Evolutionary conservation across 2,113 vertebrate genomes (phyloP).

Genomic region (Erinaceus europaeus): DNA sequence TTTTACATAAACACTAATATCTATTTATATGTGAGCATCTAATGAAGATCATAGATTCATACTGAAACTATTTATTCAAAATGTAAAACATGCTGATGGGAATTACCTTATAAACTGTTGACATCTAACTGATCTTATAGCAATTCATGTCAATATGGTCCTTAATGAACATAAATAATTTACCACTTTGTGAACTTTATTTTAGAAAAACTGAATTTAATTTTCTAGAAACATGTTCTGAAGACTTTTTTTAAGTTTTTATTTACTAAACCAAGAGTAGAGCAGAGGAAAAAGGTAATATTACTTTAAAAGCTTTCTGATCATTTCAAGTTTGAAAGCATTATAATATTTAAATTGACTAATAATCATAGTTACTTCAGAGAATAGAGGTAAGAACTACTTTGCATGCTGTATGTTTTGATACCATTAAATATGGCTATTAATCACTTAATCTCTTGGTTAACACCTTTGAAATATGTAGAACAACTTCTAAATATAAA

Average conservation of each 20-base stretch:
- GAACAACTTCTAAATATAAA: background rate
- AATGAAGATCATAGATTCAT: background rate
- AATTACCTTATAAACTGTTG: background rate
- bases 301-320: no score
- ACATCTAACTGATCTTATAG: background rate
- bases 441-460: background rate
- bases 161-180: background rate
- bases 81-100: background rate
- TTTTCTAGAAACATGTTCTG: background rate
- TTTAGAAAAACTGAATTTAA: background rate
- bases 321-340: no score
- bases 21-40: background rate
- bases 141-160: background rate
- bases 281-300: background rate
- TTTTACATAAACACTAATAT: background rate
- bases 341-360: no score
- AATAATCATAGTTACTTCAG: background rate
- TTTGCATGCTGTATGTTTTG: background rate
- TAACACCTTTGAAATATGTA: background rate
- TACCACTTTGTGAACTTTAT: background rate
- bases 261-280: background rate
- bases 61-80: background rate
- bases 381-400: background rate
- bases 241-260: background rate
- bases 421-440: background rate